These are phyloP conservation scores for Suncus etruscus DNA, from an alignment of 2,113 vertebrate species.

Conservation along the genomic window DNA sequence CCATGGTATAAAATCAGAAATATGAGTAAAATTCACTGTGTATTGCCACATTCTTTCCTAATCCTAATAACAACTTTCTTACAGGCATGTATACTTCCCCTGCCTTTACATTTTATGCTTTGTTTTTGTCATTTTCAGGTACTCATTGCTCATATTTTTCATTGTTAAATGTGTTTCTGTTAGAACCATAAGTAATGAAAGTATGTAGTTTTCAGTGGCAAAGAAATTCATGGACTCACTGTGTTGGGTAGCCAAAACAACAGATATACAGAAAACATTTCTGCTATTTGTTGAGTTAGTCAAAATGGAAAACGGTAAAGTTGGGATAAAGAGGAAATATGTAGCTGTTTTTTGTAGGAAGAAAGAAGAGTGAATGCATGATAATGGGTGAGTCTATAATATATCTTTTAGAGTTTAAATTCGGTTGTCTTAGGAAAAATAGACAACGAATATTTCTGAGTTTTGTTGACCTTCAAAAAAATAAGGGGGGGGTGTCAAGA, in stretches of 20 bases:
- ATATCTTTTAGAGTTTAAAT: neutral
- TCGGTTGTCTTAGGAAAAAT: constrained; percentile 2
- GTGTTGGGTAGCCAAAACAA: too few relatives aligned
- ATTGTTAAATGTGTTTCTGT: neutral
- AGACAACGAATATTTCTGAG: neutral
- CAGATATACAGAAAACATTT: too few relatives aligned
- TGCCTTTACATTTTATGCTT: neutral
- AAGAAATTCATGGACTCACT: neutral
- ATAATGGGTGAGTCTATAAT: neutral
- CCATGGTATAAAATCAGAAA: neutral
- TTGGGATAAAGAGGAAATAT: too few relatives aligned
- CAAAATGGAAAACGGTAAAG: too few relatives aligned
- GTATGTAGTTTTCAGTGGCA: neutral
- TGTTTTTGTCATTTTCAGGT: neutral
- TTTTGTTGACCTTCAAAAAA: neutral
- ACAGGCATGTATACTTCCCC: too few relatives aligned
- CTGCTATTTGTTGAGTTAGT: too few relatives aligned
- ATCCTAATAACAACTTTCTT: neutral
- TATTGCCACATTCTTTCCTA: neutral
- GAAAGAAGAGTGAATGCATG: neutral
- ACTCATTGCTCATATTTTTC: neutral
- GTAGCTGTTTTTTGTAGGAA: neutral
- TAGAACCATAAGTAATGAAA: neutral
- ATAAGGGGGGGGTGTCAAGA: neutral
- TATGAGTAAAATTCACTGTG: neutral